Conservation (phyloP, 2,797 vertebrate genomes). For the Remorina albescens region DNA sequence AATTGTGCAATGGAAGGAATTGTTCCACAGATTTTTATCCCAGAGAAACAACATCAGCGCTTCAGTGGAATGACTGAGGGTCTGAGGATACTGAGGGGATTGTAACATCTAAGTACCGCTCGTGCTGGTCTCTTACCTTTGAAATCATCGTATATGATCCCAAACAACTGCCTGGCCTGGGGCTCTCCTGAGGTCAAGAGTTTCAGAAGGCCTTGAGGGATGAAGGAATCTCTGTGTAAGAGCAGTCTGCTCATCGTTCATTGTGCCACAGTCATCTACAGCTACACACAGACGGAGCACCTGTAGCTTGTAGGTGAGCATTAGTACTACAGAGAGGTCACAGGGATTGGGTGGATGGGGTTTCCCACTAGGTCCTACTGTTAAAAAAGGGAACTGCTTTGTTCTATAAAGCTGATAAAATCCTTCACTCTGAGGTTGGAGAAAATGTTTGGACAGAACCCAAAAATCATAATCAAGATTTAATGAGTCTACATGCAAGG, state of each 20-base stretch:
- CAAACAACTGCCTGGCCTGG: constrained; percentile 86
- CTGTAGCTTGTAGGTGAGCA: constrained; percentile 35
- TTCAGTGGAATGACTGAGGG: constrained; percentile 26
- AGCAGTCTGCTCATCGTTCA: constrained; percentile 40
- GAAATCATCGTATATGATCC: constrained; percentile 87
- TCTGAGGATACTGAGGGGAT: too few species aligned
- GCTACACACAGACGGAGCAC: constrained; percentile 44
- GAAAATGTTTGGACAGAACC: constrained; percentile 44
- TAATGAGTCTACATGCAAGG: neutral
- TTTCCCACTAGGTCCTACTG: constrained; percentile 45
- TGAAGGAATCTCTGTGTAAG: constrained; percentile 74
- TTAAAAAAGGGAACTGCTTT: constrained; percentile 16
- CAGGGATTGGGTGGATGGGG: constrained; percentile 29
- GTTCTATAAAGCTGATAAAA: constrained; percentile 43
- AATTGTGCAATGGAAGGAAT: constrained; percentile 62
- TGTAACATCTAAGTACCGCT: too few species aligned
- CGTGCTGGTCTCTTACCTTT: constrained; percentile 87
- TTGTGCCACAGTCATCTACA: constrained; percentile 15
- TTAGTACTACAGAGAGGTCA: constrained; percentile 38
- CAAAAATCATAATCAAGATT: constrained; percentile 11
- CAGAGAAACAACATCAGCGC: constrained; percentile 14
- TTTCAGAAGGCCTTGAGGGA: constrained; percentile 89
- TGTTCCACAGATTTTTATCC: constrained; percentile 66
- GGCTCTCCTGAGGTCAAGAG: constrained; percentile 89
- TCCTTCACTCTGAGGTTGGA: constrained; percentile 26